A percentile compares a stretch with the other conserved stretches of the same genome.
These are phyloP conservation scores for Elysia crispata DNA, from an alignment of 2,888 invertebrate species.

Conservation along the genomic window DNA sequence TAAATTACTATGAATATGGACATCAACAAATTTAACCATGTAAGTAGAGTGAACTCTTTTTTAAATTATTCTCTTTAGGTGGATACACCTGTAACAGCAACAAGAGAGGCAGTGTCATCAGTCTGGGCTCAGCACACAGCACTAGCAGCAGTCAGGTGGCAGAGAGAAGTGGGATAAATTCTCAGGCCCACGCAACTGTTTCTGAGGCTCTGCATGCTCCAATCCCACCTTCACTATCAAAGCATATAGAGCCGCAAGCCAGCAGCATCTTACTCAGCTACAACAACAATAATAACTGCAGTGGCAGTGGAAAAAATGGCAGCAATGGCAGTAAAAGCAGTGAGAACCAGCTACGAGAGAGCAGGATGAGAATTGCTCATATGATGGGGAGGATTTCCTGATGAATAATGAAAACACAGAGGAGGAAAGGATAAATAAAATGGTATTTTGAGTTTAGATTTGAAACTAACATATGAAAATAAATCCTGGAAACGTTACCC, in stretches of 20 bases:
- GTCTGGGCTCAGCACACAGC: constrained; percentile 30
- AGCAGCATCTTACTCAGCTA: constrained; percentile 48
- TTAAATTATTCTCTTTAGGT: constrained; percentile 51
- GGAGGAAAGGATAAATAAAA: no score
- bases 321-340: constrained; percentile 9
- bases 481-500: no score
- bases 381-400: constrained; percentile 62
- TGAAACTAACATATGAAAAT: no score
- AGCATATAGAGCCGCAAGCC: constrained; percentile 36
- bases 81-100: constrained; percentile 49
- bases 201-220: not conserved
- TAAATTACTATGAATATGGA: no score
- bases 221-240: not conserved
- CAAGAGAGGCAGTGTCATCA: constrained; percentile 44
- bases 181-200: not conserved
- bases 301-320: constrained; percentile 13
- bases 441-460: no score
- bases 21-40: no score
- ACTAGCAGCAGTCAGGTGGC: not conserved
- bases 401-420: not conserved
- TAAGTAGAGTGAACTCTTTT: no score
- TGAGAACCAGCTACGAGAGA: constrained; percentile 54
- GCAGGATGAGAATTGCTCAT: constrained; percentile 63
- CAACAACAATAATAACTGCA: constrained; percentile 36
- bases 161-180: no score